These are phyloP conservation scores for Melikaiella ostensackeni DNA, from an alignment of 2,888 invertebrate species.

Conservation along the genomic window DNA sequence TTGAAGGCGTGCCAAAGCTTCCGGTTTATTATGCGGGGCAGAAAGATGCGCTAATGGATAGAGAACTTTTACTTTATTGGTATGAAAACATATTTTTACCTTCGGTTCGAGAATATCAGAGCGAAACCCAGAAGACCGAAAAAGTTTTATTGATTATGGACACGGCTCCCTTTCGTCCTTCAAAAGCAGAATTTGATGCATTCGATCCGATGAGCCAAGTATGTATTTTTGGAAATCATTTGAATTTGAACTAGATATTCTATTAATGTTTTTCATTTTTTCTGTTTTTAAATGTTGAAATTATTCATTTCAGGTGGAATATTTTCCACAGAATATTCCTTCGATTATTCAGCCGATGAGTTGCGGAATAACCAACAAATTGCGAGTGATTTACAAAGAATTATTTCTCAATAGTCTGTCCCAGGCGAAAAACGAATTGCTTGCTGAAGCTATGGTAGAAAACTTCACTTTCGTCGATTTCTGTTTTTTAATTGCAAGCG, in stretches of 20 bases:
- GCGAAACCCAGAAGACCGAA: not conserved
- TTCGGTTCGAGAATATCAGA: not conserved
- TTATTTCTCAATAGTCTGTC: not conserved
- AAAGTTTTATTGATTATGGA: slow-evolving; percentile 7
- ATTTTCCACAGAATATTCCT: not conserved
- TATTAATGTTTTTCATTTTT: too few relatives aligned
- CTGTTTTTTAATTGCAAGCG: slow-evolving; percentile 7
- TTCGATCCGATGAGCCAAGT: not conserved
- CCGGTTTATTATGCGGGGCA: not conserved
- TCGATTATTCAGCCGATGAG: not conserved
- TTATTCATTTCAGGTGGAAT: not conserved
- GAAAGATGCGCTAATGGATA: not conserved
- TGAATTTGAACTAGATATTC: too few relatives aligned
- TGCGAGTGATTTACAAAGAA: not conserved
- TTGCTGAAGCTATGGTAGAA: not conserved
- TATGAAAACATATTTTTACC: not conserved
- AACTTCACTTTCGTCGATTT: not conserved
- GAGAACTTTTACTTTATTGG: slow-evolving; percentile 1
- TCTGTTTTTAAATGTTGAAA: too few relatives aligned
- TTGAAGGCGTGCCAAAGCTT: not conserved
- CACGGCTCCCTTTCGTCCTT: not conserved
- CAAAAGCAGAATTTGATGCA: not conserved
- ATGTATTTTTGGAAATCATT: not conserved
- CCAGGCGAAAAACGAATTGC: not conserved
- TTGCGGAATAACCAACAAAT: not conserved